phyloP scores from a whole-genome alignment of 2,797 vertebrate species.

The Sebastes alutus region DNA sequence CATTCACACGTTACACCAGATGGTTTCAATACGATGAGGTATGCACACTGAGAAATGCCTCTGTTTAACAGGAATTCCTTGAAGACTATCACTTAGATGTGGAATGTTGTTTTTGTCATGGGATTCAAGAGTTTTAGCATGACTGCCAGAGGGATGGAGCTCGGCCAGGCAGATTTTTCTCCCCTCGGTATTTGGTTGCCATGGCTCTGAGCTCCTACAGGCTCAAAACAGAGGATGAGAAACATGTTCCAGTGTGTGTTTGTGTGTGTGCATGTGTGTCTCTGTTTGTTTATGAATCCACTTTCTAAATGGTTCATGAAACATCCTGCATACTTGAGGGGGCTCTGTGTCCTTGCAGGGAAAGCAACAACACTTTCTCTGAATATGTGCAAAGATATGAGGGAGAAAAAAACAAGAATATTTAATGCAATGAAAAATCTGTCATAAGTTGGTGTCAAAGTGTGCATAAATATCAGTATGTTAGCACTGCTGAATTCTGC shows the following conservation, averaged over 20 bases:
- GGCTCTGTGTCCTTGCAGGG: not conserved
- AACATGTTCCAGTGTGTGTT: slow-evolving; percentile 56
- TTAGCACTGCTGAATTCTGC: not conserved
- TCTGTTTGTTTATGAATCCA: slow-evolving; percentile 60
- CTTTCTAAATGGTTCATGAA: slow-evolving; percentile 59
- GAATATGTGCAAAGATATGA: not conserved
- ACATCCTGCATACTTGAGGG: slow-evolving; percentile 52
- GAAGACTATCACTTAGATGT: slow-evolving; percentile 76
- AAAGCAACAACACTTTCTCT: slow-evolving; percentile 7
- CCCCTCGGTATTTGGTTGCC: slow-evolving; percentile 71
- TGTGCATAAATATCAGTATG: not conserved
- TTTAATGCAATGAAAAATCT: not conserved
- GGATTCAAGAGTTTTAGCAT: slow-evolving; percentile 75
- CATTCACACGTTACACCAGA: slow-evolving; percentile 63
- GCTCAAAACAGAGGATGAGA: slow-evolving; percentile 73
- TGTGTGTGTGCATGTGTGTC: slow-evolving; percentile 16
- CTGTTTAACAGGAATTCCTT: slow-evolving; percentile 76
- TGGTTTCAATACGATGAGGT: slow-evolving; percentile 73
- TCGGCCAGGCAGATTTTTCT: slow-evolving; percentile 73
- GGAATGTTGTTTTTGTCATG: slow-evolving; percentile 80
- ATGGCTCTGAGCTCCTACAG: slow-evolving; percentile 72
- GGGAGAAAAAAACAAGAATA: not conserved
- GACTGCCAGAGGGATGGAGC: slow-evolving; percentile 73
- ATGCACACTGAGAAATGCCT: slow-evolving; percentile 70
- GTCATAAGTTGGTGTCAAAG: not conserved